These are phyloP conservation scores for Wiebesia pumilae DNA, from an alignment of 1,140 invertebrate genomes.

Conservation along the genomic window DNA sequence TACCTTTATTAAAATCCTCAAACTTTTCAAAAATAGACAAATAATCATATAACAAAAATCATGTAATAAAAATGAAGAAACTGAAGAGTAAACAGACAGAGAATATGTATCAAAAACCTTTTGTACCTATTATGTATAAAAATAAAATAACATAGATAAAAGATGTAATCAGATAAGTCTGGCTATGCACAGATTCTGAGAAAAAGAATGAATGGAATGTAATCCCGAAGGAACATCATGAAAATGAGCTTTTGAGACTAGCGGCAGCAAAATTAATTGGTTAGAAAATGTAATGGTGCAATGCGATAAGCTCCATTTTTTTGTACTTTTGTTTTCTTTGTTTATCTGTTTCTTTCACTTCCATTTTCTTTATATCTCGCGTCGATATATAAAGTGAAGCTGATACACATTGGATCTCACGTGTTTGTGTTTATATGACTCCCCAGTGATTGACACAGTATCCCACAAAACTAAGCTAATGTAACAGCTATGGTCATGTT, in stretches of 20 bases:
- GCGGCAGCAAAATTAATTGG: slow-evolving; percentile 5
- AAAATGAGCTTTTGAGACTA: background rate
- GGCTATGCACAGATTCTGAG: background rate
- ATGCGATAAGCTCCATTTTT: background rate
- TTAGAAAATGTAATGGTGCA: background rate
- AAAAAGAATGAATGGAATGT: background rate
- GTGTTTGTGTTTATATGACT: slow-evolving; percentile 56
- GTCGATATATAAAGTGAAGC: too few species aligned
- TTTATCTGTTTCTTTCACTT: too few species aligned
- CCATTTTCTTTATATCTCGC: too few species aligned
- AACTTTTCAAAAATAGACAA: background rate
- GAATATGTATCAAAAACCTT: background rate
- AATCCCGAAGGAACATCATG: slow-evolving; percentile 1
- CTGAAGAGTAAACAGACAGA: background rate
- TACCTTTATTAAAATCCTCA: too few species aligned
- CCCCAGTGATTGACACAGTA: slow-evolving; percentile 59
- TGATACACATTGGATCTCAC: background rate
- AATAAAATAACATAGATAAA: background rate
- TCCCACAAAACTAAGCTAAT: slow-evolving; percentile 40
- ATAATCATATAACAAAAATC: background rate
- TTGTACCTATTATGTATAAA: background rate
- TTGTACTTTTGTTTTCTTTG: background rate
- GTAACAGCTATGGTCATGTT: background rate
- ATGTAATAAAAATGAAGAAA: background rate
- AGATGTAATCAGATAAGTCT: background rate